Base-by-base conservation (phyloP, 2,888 invertebrate species). In the Tenthredo notha region DNA sequence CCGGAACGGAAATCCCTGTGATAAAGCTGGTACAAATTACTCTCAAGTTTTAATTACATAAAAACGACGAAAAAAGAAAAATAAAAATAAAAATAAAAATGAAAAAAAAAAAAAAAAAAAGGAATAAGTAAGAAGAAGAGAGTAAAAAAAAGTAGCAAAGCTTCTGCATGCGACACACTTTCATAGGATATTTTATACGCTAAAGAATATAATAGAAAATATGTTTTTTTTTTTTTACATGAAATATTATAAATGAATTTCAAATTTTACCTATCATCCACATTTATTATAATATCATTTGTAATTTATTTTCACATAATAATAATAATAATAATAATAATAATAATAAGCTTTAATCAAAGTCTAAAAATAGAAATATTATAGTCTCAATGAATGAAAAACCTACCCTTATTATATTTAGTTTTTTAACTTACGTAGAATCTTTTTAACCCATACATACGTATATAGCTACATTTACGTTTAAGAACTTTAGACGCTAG, bases 21-120 rank as follows among this genome's bases (percentile, higher is more conserved):
- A 77, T 77, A 77, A 77, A 77, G 50, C 77, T 50, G 54, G 50
- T 77, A 77, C 50, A 54, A 77, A 50, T 77, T 77, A 77, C 50
- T 77, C 77, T 29, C 77, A 77, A 54, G 54, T 77, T 77, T 77
- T 77, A 77, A 77, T 77, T 77, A 54, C 54, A 77, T 50, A 40
- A 43, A n/a, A 18, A 21, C 2, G 54, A 54, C 54, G 5, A 74
- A 43, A 74, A 40, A 47, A 43, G 5, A 25, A 25, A 15, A 1
- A 7, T n/a, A n/a, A n/a, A 10, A 72, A 40, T 9, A n/a, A 72
- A 18, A 40, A n/a, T 29, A n/a, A 18, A 37, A 37, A 33, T 10
- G 9, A 5, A 29, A 33, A 9, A 3, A 33, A 9, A 54, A 33
- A 2, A 33, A 5, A n/a, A 33, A 9, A 21, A 54, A 6, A 18